Conservation (phyloP, 2,888 invertebrate species). For the Aleiodes testaceus region DNA sequence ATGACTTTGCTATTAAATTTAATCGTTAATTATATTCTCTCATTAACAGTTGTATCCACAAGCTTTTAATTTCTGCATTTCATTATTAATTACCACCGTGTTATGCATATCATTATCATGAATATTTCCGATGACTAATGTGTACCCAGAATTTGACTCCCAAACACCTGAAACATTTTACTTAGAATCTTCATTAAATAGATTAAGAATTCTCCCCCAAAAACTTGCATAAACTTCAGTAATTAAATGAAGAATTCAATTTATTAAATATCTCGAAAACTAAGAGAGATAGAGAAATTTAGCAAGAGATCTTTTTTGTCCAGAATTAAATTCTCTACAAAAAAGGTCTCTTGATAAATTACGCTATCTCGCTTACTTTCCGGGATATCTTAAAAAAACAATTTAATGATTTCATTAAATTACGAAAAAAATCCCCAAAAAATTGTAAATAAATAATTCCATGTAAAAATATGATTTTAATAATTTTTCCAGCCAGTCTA, state of each 20-base stretch:
- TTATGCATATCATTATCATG: constrained; percentile 18
- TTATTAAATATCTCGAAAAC: no score
- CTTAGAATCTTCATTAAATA: constrained; percentile 21
- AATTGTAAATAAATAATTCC: constrained; percentile 28
- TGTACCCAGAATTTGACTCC: constrained; percentile 13
- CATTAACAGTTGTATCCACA: constrained; percentile 17
- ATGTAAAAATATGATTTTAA: constrained; percentile 46
- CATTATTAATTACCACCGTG: constrained; percentile 7
- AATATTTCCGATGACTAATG: constrained; percentile 18
- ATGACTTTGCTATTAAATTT: not conserved
- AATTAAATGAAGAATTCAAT: constrained; percentile 5
- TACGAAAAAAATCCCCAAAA: not conserved
- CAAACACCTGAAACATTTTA: constrained; percentile 8
- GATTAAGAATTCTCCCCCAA: not conserved
- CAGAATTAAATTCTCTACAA: no score
- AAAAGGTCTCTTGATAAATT: no score
- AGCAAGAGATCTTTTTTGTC: no score
- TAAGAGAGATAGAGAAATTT: no score
- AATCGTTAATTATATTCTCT: constrained; percentile 4
- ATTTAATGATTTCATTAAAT: constrained; percentile 16
- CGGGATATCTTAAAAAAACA: no score
- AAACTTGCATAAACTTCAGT: not conserved
- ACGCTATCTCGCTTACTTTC: no score
- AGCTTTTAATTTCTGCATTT: constrained; percentile 8
- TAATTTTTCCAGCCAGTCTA: constrained; percentile 84